Evolutionary conservation across 2,888 invertebrate genomes (phyloP).

Genomic region (Unio pictorum): DNA sequence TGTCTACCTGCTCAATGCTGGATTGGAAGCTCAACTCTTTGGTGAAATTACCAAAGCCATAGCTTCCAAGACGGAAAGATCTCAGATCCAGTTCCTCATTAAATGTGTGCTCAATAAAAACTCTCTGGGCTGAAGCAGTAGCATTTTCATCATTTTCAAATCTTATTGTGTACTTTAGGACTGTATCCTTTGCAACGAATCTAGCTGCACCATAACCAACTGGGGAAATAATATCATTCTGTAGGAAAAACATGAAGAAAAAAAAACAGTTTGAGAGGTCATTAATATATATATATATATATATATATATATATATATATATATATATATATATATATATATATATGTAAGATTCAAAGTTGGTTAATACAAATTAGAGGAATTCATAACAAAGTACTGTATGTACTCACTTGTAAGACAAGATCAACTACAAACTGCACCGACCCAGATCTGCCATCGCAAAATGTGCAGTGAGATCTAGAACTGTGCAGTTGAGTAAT

Average conservation of each 20-base stretch:
- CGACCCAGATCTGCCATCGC: no score
- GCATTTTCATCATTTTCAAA: constrained; percentile 31
- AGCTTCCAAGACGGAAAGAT: constrained; percentile 9
- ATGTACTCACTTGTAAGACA: no score
- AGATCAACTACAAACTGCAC: no score
- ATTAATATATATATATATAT: no score
- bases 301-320: no score
- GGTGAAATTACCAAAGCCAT: constrained; percentile 22
- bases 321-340: no score
- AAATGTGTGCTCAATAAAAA: constrained; percentile 17
- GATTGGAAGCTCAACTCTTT: constrained; percentile 4
- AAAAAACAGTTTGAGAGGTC: no score
- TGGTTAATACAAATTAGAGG: no score
- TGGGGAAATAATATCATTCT: constrained; percentile 32
- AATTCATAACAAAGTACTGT: background rate
- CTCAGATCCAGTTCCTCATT: constrained; percentile 13
- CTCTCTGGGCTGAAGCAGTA: constrained; percentile 26
- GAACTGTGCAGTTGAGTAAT: no score
- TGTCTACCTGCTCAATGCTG: constrained; percentile 7
- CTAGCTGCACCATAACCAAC: constrained; percentile 21
- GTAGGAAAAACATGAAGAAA: background rate
- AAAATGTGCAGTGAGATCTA: no score
- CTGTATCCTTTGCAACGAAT: constrained; percentile 9
- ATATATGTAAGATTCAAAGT: no score
- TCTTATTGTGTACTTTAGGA: constrained; percentile 16